A percentile compares a stretch with the other conserved stretches of the same genome.
These are phyloP conservation scores for Macrotus californicus DNA, from an alignment of 2,113 vertebrate genomes.

Conservation along the genomic window DNA sequence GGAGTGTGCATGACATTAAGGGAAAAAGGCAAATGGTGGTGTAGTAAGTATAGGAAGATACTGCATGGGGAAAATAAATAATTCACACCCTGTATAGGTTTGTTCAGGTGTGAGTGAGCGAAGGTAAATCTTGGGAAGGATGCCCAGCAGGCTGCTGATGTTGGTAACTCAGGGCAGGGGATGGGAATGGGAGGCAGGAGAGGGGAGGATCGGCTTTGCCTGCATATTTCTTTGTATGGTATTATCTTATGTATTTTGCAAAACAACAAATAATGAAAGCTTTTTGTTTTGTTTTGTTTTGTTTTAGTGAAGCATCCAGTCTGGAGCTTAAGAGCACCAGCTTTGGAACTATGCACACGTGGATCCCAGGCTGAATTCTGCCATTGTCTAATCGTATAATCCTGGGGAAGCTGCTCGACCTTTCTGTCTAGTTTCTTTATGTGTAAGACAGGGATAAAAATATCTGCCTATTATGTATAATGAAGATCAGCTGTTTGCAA, in stretches of 20 bases:
- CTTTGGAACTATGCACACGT: not conserved
- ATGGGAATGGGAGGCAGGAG: not conserved
- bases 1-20: not conserved
- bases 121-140: not conserved
- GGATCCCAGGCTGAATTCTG: not conserved
- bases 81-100: not conserved
- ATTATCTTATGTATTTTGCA: not conserved
- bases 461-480: not conserved
- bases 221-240: not conserved
- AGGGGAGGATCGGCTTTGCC: not conserved
- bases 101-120: not conserved
- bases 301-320: not conserved
- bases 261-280: not conserved
- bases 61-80: fast-evolving
- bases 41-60: not conserved
- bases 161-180: not conserved
- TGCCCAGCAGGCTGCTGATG: not conserved
- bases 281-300: too few relatives aligned
- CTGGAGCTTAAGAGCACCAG: not conserved
- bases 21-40: not conserved
- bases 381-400: not conserved
- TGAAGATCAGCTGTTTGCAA: not conserved
- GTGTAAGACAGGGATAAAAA: not conserved
- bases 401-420: not conserved
- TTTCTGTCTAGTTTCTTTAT: not conserved